These are phyloP conservation scores for Parapristionchus giblindavisi DNA, from an alignment of 2,888 invertebrate species.

Conservation along the genomic window DNA sequence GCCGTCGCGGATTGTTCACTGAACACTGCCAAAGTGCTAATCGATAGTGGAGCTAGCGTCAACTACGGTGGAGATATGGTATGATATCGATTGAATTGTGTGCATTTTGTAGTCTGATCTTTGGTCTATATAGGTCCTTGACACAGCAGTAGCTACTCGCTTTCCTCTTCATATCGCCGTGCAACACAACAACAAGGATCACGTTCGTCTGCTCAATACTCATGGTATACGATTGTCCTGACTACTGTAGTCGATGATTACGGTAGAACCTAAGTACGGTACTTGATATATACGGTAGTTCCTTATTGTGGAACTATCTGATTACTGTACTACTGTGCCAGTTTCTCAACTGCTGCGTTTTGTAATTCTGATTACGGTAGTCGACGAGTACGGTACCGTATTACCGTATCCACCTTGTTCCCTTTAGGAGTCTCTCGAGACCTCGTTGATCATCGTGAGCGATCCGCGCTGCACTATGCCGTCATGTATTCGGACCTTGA, in stretches of 20 bases:
- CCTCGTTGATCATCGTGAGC: background rate
- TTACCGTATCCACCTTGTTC: too few relatives aligned
- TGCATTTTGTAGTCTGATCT: too few relatives aligned
- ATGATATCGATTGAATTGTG: background rate
- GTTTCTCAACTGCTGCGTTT: too few relatives aligned
- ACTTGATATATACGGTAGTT: too few relatives aligned
- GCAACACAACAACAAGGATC: slow-evolving; percentile 8
- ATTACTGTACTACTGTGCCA: too few relatives aligned
- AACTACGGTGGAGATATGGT: slow-evolving; percentile 1
- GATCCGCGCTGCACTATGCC: slow-evolving; percentile 20
- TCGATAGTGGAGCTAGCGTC: background rate
- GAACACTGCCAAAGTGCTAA: background rate
- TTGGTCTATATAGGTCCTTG: background rate
- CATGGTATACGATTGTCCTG: background rate
- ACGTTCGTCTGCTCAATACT: background rate
- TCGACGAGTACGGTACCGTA: too few relatives aligned
- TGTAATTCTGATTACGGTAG: too few relatives aligned
- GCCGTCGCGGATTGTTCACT: background rate
- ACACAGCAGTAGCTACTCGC: background rate
- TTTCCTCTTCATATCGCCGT: slow-evolving; percentile 1
- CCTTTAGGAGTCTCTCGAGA: background rate
- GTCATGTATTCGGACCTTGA: background rate
- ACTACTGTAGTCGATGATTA: too few relatives aligned
- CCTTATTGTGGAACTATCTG: too few relatives aligned
- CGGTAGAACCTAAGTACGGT: too few relatives aligned